Conservation (phyloP, 2,113 vertebrate species). For the Motacilla tschutschensis region DNA sequence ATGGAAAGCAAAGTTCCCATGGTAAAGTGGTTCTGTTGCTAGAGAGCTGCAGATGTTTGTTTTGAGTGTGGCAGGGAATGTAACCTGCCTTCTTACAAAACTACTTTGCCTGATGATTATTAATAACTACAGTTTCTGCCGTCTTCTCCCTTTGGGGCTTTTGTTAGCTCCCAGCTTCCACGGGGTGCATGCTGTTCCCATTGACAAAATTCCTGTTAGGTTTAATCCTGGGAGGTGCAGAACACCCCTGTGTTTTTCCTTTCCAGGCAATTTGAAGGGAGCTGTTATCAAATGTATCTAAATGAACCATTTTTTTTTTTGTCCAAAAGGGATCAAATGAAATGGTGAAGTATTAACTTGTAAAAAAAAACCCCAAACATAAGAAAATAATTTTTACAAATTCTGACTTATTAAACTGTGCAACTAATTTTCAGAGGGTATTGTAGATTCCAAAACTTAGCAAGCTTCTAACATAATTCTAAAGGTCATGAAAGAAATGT, state of each 20-base stretch:
- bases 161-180: background rate
- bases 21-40: conserved; percentile 42
- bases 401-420: background rate
- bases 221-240: background rate
- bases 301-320: background rate
- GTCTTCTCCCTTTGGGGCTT: conserved; percentile 9
- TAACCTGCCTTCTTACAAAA: conserved; percentile 39
- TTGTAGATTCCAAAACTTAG: background rate
- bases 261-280: background rate
- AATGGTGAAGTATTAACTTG: background rate
- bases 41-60: conserved; percentile 44
- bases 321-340: background rate
- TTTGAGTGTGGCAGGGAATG: conserved; percentile 14
- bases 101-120: conserved; percentile 23
- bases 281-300: background rate
- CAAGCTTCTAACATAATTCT: background rate
- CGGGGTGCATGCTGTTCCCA: background rate
- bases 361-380: background rate
- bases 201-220: conserved; percentile 9
- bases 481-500: background rate
- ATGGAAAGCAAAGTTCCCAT: conserved; percentile 20
- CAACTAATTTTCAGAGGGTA: background rate
- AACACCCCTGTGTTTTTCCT: background rate
- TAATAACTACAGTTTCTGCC: conserved; percentile 36
- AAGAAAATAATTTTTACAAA: background rate